Conservation (phyloP, 2,797 vertebrate genomes). For the Mycteria americana region DNA sequence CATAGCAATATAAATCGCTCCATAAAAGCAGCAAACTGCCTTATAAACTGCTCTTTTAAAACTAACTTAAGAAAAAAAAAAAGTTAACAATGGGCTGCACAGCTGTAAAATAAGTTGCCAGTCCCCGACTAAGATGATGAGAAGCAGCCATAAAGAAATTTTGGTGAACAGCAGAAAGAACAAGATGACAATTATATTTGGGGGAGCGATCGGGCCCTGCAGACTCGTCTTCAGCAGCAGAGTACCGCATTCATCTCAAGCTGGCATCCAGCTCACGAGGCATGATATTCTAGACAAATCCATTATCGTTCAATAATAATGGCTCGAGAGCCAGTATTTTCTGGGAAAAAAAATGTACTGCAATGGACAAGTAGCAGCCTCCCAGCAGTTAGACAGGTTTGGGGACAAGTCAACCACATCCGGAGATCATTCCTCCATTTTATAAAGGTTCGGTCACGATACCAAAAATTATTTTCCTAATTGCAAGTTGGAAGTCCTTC, state of each 20-base stretch:
- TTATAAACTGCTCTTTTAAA: constrained; percentile 12
- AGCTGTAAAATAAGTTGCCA: constrained; percentile 35
- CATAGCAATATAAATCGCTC: neutral
- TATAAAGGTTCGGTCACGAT: neutral
- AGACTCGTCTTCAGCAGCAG: neutral
- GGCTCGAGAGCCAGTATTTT: neutral
- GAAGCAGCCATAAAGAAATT: constrained; percentile 34
- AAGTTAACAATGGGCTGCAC: neutral
- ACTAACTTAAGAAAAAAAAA: neutral
- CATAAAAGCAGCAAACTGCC: constrained; percentile 19
- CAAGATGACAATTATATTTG: neutral
- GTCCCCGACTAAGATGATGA: neutral
- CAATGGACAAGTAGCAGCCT: neutral
- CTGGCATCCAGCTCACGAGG: neutral
- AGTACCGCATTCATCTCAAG: neutral
- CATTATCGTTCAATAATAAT: neutral
- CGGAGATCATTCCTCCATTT: neutral
- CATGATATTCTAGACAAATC: neutral
- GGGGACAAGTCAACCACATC: neutral
- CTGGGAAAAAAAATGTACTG: neutral
- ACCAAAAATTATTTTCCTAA: neutral
- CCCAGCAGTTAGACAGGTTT: neutral
- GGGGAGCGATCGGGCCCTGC: neutral
- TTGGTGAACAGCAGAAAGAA: neutral
- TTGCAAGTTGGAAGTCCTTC: neutral